phyloP scores from a whole-genome alignment of 2,888 invertebrate genomes.

The Sepiola atlantica region DNA sequence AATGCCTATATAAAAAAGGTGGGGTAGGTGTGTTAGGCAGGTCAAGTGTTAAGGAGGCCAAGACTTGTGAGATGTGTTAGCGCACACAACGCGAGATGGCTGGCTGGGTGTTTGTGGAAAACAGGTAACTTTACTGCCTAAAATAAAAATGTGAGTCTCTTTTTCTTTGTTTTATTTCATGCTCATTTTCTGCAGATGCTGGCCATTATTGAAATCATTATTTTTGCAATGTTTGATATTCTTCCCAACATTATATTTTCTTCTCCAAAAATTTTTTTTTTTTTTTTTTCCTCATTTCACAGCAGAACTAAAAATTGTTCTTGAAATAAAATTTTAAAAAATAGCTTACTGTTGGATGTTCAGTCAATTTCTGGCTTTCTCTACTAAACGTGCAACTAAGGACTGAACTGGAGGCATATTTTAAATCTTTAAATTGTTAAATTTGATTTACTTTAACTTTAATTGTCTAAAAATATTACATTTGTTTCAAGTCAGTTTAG shows the following conservation, averaged over 20 bases:
- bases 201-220: slow-evolving; percentile 32
- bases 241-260: background rate
- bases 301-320: slow-evolving; percentile 33
- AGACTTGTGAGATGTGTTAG: slow-evolving; percentile 21
- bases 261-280: background rate
- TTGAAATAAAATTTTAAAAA: background rate
- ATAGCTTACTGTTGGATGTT: no score
- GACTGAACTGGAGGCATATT: no score
- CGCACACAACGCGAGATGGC: background rate
- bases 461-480: no score
- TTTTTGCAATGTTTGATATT: slow-evolving; percentile 12
- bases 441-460: no score
- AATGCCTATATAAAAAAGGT: background rate
- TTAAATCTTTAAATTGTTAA: no score
- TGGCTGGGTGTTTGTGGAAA: slow-evolving; percentile 32
- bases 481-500: no score
- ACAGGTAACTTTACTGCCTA: background rate
- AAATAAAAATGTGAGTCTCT: slow-evolving; percentile 6
- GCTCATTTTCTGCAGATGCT: slow-evolving; percentile 32
- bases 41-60: background rate
- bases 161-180: slow-evolving; percentile 32
- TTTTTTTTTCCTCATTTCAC: slow-evolving; percentile 8
- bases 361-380: no score
- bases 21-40: no score
- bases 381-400: no score